These are phyloP conservation scores for Oophaga sylvatica DNA, from an alignment of 2,797 vertebrate species.

Conservation along the genomic window DNA sequence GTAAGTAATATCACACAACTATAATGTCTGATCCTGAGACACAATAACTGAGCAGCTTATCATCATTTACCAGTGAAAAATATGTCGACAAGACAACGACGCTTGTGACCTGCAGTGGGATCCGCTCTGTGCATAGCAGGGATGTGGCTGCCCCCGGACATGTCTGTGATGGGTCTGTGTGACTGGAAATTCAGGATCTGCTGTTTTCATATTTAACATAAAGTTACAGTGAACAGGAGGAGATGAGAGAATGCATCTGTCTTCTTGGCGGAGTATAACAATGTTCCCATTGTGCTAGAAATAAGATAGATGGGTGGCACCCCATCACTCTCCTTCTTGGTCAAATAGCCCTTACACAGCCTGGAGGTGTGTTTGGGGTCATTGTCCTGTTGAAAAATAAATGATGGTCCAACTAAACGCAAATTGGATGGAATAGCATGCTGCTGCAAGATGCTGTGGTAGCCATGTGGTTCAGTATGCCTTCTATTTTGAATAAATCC, in stretches of 20 bases:
- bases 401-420: too few species aligned
- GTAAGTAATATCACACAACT: not conserved
- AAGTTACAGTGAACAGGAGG: not conserved
- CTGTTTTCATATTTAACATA: not conserved
- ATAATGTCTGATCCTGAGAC: not conserved
- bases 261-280: not conserved
- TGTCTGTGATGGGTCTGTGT: not conserved
- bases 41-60: not conserved
- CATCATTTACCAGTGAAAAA: not conserved
- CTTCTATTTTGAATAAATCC: too few species aligned
- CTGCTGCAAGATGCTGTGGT: too few species aligned
- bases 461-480: too few species aligned
- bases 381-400: too few species aligned
- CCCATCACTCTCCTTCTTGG: too few species aligned
- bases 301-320: too few species aligned
- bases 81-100: not conserved
- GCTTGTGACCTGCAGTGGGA: not conserved
- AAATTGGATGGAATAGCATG: too few species aligned
- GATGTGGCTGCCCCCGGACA: not conserved
- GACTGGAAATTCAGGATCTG: conserved; percentile 20
- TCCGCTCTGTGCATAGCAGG: not conserved
- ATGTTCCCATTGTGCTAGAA: too few species aligned
- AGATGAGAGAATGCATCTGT: not conserved
- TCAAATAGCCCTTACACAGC: too few species aligned
- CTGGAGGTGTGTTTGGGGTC: too few species aligned